Evolutionary conservation across 2,113 vertebrate species (phyloP), one percentile per base, ranked within the genome.

Genomic region (Neolamprologus toae): DNA sequence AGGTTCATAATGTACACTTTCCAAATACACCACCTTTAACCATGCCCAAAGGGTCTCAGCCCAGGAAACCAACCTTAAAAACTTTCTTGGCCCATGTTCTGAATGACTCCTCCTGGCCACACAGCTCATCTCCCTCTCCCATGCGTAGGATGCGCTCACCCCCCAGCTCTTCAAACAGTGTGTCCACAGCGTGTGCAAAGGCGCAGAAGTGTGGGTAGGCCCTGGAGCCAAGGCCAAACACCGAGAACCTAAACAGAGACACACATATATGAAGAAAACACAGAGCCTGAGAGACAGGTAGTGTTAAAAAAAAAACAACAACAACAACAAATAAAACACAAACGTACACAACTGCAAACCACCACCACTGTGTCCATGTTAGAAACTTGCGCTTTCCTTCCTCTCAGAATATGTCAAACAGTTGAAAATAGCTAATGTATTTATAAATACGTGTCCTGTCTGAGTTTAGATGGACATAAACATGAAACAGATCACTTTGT

Each of bases 171-270:
- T 99, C 98, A 93, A 99, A 97, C 73, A 99, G 97, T 4, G 98
- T 99, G 96, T 99, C 98, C 94, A 99, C 97, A 0, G 99, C 98
- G 3, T 98, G 98, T 95, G 98, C 99, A 84, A 99, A 99, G 92
- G 99, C 98, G 78, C 98, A 99, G 97, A 99, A 99, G 90, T 99
- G 99, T 71, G 99, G 99, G 89, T 99, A 99, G 7, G 98, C 99
- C 26, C 98, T 96, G 0, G 99, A 99, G 71, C 99, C 99, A 81
- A 99, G 97, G 93, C 99, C 99, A 23, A 99, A 99, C 92, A 98
- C 98, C 0, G 98, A 99, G 95, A 99, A 99, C 95, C 98, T 99
- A 91, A 2, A 59, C 79, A 85, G 11, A 90, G 8, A 78, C 61
- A 89, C 10, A 82, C 54, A 53, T 40, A 87, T 9, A 53, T 21